Percentiles rank a stretch among this genome's conserved stretches.
Evolutionary conservation across 2,797 vertebrate species (phyloP).

Genomic region (Protonibea diacanthus): DNA sequence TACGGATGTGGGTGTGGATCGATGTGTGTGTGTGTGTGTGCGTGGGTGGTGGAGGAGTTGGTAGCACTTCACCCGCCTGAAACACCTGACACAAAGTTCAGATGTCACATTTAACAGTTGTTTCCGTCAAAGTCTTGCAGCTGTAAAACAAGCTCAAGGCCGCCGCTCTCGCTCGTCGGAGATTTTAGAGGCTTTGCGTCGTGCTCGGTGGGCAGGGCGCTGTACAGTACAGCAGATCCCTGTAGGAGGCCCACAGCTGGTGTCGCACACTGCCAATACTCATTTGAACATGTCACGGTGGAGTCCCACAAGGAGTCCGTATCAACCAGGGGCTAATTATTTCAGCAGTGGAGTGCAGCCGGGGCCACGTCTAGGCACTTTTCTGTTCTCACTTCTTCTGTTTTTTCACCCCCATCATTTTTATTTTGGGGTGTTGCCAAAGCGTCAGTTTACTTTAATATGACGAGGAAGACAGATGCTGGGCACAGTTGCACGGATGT

Average conservation of each 20-base stretch:
- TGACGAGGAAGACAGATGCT: constrained; percentile 71
- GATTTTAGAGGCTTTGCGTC: constrained; percentile 38
- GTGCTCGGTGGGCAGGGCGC: constrained; percentile 26
- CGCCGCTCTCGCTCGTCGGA: constrained; percentile 8
- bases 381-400: constrained; percentile 62
- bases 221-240: constrained; percentile 60
- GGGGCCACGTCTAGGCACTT: constrained; percentile 70
- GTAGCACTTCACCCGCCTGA: not conserved
- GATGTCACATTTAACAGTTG: constrained; percentile 46
- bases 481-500: constrained; percentile 63
- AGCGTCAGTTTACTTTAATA: constrained; percentile 66
- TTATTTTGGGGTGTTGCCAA: constrained; percentile 69
- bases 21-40: constrained; percentile 4
- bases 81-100: constrained; percentile 46
- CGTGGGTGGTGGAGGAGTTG: not conserved
- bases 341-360: constrained; percentile 73
- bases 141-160: constrained; percentile 44
- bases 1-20: constrained; percentile 24
- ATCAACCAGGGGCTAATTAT: constrained; percentile 83
- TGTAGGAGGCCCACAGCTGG: constrained; percentile 77
- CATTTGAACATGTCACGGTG: constrained; percentile 78
- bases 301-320: constrained; percentile 72
- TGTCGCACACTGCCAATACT: constrained; percentile 79
- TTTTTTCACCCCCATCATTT: constrained; percentile 25
- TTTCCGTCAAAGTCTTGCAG: constrained; percentile 25